Conservation (phyloP, 2,113 vertebrate species). For the Tachuris rubrigastra region DNA sequence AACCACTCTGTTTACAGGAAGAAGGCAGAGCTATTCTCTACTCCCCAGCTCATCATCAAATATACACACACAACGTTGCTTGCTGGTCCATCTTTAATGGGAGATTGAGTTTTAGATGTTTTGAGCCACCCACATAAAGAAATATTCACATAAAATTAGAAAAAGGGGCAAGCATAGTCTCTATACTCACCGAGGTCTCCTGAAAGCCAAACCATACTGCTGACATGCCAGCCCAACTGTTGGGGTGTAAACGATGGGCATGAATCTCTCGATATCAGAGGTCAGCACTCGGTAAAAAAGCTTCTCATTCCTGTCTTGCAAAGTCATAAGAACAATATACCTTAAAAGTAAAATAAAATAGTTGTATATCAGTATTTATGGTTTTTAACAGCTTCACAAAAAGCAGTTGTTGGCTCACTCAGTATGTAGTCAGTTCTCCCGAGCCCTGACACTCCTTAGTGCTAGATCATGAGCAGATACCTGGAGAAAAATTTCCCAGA, state of each 20-base stretch:
- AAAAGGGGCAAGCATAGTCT: neutral
- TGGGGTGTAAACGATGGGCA: slow-evolving; percentile 97
- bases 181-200: slow-evolving; percentile 90
- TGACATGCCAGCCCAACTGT: slow-evolving; percentile 96
- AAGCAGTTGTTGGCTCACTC: neutral
- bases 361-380: neutral
- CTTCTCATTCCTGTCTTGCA: slow-evolving; percentile 98
- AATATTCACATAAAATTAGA: neutral
- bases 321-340: slow-evolving; percentile 96
- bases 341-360: slow-evolving; percentile 61
- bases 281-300: slow-evolving; percentile 94
- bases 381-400: neutral
- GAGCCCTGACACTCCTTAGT: neutral
- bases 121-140: slow-evolving; percentile 12
- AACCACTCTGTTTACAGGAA: slow-evolving; percentile 30
- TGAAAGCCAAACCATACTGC: slow-evolving; percentile 94
- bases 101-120: neutral
- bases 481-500: neutral
- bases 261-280: slow-evolving; percentile 93
- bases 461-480: neutral
- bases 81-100: neutral
- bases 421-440: neutral
- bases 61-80: neutral
- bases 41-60: slow-evolving; percentile 16
- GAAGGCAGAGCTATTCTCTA: neutral